Conservation (phyloP, 1,140 invertebrate species). For the Tachypleus tridentatus region DNA sequence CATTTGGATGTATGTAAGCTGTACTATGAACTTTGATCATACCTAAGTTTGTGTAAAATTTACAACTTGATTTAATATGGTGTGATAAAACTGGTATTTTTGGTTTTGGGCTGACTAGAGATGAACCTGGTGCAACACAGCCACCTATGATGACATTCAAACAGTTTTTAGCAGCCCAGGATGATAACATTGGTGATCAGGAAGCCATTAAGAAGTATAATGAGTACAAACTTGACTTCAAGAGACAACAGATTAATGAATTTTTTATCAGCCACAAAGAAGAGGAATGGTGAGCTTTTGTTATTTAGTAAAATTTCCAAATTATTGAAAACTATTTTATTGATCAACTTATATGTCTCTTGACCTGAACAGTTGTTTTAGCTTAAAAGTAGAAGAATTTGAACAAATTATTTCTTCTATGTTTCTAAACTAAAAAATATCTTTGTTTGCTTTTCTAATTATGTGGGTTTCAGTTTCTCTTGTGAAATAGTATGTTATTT, state of each 20-base stretch:
- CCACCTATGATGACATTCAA: constrained; percentile 96
- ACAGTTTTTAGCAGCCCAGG: constrained; percentile 87
- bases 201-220: constrained; percentile 95
- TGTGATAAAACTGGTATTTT: constrained; percentile 13
- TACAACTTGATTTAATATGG: neutral
- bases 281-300: constrained; percentile 86
- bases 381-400: too few species aligned
- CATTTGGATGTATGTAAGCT: constrained; percentile 1
- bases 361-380: too few species aligned
- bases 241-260: constrained; percentile 90
- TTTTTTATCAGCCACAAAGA: constrained; percentile 99
- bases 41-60: neutral
- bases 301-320: too few species aligned
- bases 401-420: too few species aligned
- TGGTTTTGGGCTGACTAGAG: too few species aligned
- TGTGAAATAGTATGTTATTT: too few species aligned
- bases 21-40: constrained; percentile 1
- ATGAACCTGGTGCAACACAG: constrained; percentile 41
- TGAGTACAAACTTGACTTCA: constrained; percentile 96
- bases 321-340: too few species aligned
- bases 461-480: too few species aligned
- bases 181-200: constrained; percentile 93
- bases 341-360: too few species aligned
- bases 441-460: too few species aligned
- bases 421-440: too few species aligned